These are phyloP conservation scores for Melanotaenia maccullochi DNA, from an alignment of 2,797 vertebrate genomes.

Conservation along the genomic window DNA sequence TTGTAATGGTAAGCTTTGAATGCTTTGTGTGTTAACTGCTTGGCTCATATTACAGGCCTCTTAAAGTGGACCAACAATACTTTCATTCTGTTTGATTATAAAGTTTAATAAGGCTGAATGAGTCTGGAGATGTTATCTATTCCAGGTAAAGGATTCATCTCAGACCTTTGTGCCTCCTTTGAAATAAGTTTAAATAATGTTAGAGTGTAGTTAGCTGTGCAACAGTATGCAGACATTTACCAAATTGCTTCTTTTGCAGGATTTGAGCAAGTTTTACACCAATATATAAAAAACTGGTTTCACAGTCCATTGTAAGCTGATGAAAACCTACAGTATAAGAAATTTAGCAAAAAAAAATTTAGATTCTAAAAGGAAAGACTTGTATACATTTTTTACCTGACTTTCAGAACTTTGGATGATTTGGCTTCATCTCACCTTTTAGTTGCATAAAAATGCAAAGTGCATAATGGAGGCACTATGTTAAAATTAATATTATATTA, in stretches of 20 bases:
- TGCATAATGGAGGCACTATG: neutral
- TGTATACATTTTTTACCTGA: neutral
- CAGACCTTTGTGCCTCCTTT: constrained; percentile 49
- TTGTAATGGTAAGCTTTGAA: constrained; percentile 43
- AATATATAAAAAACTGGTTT: neutral
- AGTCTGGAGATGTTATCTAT: constrained; percentile 65
- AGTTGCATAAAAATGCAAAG: neutral
- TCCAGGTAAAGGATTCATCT: constrained; percentile 45
- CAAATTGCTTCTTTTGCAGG: neutral
- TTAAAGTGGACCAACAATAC: constrained; percentile 40
- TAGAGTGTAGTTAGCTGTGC: neutral
- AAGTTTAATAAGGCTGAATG: constrained; percentile 66
- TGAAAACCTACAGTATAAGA: neutral
- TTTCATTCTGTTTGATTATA: constrained; percentile 66
- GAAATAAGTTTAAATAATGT: constrained; percentile 49
- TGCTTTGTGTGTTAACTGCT: constrained; percentile 32
- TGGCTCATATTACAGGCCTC: constrained; percentile 48
- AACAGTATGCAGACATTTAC: neutral
- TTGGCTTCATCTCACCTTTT: neutral
- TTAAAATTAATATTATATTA: neutral
- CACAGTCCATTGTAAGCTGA: neutral
- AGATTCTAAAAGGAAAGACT: neutral
- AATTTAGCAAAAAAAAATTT: neutral
- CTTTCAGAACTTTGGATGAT: neutral
- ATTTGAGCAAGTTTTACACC: neutral